These are phyloP conservation scores for Drosophila prosaltans DNA, from an alignment of 1,140 invertebrate genomes.

Conservation along the genomic window DNA sequence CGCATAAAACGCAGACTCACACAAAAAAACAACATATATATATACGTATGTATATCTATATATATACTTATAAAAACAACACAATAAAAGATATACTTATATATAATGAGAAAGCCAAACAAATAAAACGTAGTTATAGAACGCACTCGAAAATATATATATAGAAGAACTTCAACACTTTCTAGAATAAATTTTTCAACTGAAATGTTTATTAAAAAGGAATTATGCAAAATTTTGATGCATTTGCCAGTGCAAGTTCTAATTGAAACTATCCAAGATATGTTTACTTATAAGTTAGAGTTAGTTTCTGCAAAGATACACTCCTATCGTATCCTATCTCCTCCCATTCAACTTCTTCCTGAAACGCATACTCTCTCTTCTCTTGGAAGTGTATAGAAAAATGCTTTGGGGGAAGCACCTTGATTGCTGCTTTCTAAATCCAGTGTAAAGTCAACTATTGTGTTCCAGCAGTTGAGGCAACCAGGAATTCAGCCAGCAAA, in stretches of 20 bases:
- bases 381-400: not conserved
- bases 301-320: too few species aligned
- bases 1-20: conserved; percentile 72
- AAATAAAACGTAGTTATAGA: too few species aligned
- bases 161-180: too few species aligned
- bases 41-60: not conserved
- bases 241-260: too few species aligned
- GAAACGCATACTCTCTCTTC: not conserved
- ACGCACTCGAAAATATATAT: too few species aligned
- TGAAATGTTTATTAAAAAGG: too few species aligned
- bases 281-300: too few species aligned
- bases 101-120: not conserved
- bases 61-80: conserved; percentile 11
- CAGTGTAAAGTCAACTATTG: conserved; percentile 42
- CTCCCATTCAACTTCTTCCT: not conserved
- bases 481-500: conserved; percentile 41
- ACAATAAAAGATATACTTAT: not conserved
- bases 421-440: conserved; percentile 53
- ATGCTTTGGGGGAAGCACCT: conserved; percentile 48
- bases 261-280: too few species aligned
- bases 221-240: too few species aligned
- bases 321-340: too few species aligned
- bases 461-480: conserved; percentile 24
- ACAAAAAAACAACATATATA: conserved; percentile 19
- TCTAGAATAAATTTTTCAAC: too few species aligned